Conservation (phyloP, 2,113 vertebrate species). For the Dunckerocampus dactyliophorus region DNA sequence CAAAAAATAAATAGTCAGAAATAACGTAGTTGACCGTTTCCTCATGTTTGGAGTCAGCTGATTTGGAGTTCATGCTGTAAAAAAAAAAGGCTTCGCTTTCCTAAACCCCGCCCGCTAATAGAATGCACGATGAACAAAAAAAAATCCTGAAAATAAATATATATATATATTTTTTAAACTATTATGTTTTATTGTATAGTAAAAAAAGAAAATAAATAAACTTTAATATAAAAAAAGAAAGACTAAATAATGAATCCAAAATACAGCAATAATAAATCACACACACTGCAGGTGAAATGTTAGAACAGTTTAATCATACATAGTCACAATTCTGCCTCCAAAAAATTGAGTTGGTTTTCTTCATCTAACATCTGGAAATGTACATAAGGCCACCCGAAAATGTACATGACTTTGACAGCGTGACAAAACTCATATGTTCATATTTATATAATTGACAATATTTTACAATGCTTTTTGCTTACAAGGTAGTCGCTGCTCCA, state of each 20-base stretch:
- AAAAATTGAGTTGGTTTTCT: slow-evolving; percentile 78
- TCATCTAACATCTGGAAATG: slow-evolving; percentile 93
- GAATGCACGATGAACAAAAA: too few relatives aligned
- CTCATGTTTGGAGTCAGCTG: not conserved
- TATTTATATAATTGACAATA: slow-evolving; percentile 98
- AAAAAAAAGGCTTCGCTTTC: not conserved
- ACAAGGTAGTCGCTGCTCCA: slow-evolving; percentile 90
- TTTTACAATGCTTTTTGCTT: slow-evolving; percentile 95
- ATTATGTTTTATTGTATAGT: too few relatives aligned
- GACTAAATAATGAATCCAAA: too few relatives aligned
- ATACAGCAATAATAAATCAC: slow-evolving; percentile 1
- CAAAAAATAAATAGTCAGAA: not conserved
- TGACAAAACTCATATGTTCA: slow-evolving; percentile 96
- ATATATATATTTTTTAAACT: too few relatives aligned
- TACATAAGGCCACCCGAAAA: slow-evolving; percentile 99
- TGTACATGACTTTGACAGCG: slow-evolving; percentile 98
- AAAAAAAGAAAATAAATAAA: not conserved
- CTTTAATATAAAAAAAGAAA: not conserved
- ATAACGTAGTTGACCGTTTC: not conserved
- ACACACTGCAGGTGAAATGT: slow-evolving; percentile 78
- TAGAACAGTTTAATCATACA: slow-evolving; percentile 99
- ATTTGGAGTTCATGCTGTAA: too few relatives aligned
- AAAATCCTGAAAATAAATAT: not conserved
- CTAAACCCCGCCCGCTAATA: not conserved
- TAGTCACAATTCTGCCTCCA: slow-evolving; percentile 98